phyloP scores from a whole-genome alignment of 2,797 vertebrate species.

The Austrolebias charrua region DNA sequence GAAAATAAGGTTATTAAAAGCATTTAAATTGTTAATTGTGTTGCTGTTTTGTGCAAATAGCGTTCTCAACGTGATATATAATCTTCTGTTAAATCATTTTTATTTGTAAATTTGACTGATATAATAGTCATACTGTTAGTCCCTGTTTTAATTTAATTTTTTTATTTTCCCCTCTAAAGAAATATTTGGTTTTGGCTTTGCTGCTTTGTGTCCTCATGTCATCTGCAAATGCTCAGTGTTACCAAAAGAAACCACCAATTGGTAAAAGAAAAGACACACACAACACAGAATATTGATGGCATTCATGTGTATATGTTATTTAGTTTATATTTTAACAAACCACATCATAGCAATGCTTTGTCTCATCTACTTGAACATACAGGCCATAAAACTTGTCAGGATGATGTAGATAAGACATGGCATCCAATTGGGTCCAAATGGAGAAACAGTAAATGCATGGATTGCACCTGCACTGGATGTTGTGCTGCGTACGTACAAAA shows the following conservation, averaged over 20 bases:
- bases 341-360: background rate
- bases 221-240: constrained; percentile 40
- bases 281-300: background rate
- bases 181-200: constrained; percentile 46
- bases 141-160: too few relatives aligned
- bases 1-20: background rate
- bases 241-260: fast-evolving
- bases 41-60: background rate
- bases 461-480: constrained; percentile 43
- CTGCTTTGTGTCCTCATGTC: constrained; percentile 56
- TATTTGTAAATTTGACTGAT: background rate
- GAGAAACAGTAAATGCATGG: constrained; percentile 56
- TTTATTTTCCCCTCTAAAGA: constrained; percentile 35
- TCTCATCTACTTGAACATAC: background rate
- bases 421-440: constrained; percentile 54
- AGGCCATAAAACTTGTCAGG: constrained; percentile 56
- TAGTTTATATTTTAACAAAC: background rate
- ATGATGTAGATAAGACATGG: constrained; percentile 33
- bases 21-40: background rate
- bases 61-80: too few relatives aligned
- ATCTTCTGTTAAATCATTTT: background rate
- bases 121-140: too few relatives aligned
- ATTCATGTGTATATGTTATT: background rate
- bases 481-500: constrained; percentile 49
- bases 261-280: constrained; percentile 30